These are phyloP conservation scores for Chloroclysta siterata DNA, from an alignment of 2,888 invertebrate genomes.

Conservation along the genomic window DNA sequence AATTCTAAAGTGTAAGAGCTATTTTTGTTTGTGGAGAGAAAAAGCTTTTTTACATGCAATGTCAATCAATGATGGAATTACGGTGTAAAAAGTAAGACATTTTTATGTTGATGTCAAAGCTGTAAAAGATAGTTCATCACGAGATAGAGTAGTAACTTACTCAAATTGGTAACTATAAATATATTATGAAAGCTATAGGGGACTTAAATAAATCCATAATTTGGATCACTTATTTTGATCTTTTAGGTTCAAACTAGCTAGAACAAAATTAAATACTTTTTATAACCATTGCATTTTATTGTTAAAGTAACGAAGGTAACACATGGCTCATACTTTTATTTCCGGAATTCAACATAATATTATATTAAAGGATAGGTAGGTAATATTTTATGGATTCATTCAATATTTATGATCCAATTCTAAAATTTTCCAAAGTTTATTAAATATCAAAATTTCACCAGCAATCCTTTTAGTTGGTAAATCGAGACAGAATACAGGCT, in stretches of 20 bases:
- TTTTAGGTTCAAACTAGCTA: too few species aligned
- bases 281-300: too few species aligned
- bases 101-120: conserved; percentile 52
- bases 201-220: neutral
- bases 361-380: too few species aligned
- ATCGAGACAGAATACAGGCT: conserved; percentile 66
- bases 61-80: conserved; percentile 45
- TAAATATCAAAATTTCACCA: conserved; percentile 61
- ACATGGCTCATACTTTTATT: too few species aligned
- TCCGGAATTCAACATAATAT: too few species aligned
- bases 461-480: conserved; percentile 71
- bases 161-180: conserved; percentile 17
- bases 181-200: conserved; percentile 2
- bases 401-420: too few species aligned
- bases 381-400: too few species aligned
- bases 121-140: conserved; percentile 39
- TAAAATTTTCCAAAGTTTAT: conserved; percentile 19
- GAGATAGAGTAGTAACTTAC: conserved; percentile 20
- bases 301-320: too few species aligned
- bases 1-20: neutral
- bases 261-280: too few species aligned
- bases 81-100: conserved; percentile 48
- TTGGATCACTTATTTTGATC: neutral
- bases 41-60: conserved; percentile 42
- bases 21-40: conserved; percentile 6